A percentile compares a stretch with the other conserved stretches of the same genome.
phyloP scores from a whole-genome alignment of 2,888 invertebrate genomes.

The Cryptophagus acutangulus region DNA sequence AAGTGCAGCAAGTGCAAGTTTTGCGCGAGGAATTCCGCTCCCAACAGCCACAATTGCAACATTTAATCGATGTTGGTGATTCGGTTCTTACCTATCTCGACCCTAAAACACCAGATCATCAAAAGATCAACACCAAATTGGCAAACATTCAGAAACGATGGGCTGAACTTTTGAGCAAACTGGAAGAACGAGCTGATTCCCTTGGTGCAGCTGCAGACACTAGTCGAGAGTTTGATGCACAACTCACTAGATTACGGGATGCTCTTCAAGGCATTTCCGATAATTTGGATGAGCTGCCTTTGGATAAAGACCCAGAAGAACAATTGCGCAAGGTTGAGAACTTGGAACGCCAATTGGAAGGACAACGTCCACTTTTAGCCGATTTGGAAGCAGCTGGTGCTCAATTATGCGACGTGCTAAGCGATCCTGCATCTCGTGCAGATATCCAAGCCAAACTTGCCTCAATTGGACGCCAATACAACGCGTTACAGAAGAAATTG shows the following conservation, averaged over 20 bases:
- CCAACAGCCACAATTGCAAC: slow-evolving; percentile 85
- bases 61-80: slow-evolving; percentile 76
- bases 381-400: slow-evolving; percentile 89
- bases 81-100: slow-evolving; percentile 61
- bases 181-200: slow-evolving; percentile 84
- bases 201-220: slow-evolving; percentile 89
- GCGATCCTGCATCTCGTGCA: slow-evolving; percentile 83
- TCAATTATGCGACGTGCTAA: slow-evolving; percentile 77
- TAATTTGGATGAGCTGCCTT: slow-evolving; percentile 74
- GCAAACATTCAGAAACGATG: slow-evolving; percentile 69
- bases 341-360: slow-evolving; percentile 81
- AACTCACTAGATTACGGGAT: slow-evolving; percentile 74
- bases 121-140: slow-evolving; percentile 67
- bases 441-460: slow-evolving; percentile 87
- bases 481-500: slow-evolving; percentile 81
- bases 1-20: slow-evolving; percentile 92
- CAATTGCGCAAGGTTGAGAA: slow-evolving; percentile 83
- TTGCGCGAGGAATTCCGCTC: slow-evolving; percentile 91
- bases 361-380: slow-evolving; percentile 80
- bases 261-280: slow-evolving; percentile 86
- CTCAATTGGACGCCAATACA: slow-evolving; percentile 82
- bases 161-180: slow-evolving; percentile 69
- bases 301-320: slow-evolving; percentile 80
- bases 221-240: slow-evolving; percentile 88
- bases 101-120: slow-evolving; percentile 56